Evolutionary conservation across 2,113 vertebrate genomes (phyloP).

Genomic region (Lophochroa leadbeateri): DNA sequence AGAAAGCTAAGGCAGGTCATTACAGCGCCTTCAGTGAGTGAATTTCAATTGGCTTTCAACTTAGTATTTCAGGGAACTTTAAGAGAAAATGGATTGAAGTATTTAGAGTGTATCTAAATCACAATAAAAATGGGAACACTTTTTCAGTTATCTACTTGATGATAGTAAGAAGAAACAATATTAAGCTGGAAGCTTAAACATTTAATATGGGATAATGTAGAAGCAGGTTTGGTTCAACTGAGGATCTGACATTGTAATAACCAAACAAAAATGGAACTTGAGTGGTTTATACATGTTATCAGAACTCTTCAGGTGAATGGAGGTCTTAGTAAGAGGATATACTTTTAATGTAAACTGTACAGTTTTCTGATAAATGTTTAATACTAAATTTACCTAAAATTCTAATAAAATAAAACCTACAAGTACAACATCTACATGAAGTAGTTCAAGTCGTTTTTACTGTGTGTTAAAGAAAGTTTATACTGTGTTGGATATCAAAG

Average conservation of each 20-base stretch:
- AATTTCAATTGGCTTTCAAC: constrained; percentile 23
- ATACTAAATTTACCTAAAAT: constrained; percentile 54
- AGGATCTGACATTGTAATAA: constrained; percentile 41
- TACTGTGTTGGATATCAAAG: not conserved
- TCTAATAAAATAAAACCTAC: constrained; percentile 27
- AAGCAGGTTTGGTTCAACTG: not conserved
- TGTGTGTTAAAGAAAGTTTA: not conserved
- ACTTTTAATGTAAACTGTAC: constrained; percentile 13
- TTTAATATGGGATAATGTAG: constrained; percentile 28
- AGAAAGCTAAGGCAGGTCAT: not conserved
- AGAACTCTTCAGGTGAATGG: constrained; percentile 29
- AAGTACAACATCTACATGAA: constrained; percentile 13
- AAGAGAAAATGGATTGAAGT: constrained; percentile 1
- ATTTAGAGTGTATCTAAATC: constrained; percentile 21
- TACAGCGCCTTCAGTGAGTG: not conserved
- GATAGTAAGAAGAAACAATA: constrained; percentile 20
- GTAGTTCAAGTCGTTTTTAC: not conserved
- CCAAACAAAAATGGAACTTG: constrained; percentile 34
- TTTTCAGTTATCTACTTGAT: constrained; percentile 28
- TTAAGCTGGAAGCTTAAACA: constrained; percentile 38
- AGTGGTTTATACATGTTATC: constrained; percentile 29
- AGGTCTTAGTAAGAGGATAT: constrained; percentile 37
- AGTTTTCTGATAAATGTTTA: constrained; percentile 39
- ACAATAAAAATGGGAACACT: not conserved
- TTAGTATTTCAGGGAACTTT: not conserved